Percentiles rank a stretch among this genome's conserved stretches.
These are phyloP conservation scores for Mallateleia sp. DNA, from an alignment of 2,888 invertebrate genomes.

Conservation along the genomic window DNA sequence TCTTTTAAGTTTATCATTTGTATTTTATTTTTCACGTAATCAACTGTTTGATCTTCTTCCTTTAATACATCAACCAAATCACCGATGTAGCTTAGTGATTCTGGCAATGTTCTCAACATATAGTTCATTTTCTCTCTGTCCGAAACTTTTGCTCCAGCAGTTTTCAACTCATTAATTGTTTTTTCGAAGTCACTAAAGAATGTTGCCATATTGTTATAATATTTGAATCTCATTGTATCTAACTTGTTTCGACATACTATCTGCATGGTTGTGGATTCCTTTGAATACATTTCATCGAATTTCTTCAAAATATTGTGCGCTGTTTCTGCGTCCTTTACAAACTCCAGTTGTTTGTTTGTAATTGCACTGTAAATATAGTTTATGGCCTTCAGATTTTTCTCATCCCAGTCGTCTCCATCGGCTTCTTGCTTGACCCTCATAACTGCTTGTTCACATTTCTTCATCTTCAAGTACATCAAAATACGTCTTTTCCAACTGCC, in stretches of 20 bases:
- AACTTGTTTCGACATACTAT: conserved; percentile 80
- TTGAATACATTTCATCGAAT: conserved; percentile 78
- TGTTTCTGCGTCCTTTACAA: conserved; percentile 69
- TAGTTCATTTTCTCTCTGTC: conserved; percentile 51
- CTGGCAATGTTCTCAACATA: conserved; percentile 37
- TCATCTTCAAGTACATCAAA: conserved; percentile 72
- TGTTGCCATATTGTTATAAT: conserved; percentile 15
- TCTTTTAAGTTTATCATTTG: conserved; percentile 58
- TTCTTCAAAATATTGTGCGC: conserved; percentile 79
- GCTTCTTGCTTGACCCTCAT: conserved; percentile 4
- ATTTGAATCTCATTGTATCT: conserved; percentile 78
- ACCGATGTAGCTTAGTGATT: conserved; percentile 27
- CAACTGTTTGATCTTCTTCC: conserved; percentile 79
- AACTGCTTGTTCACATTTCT: conserved; percentile 55
- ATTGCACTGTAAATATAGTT: conserved; percentile 76
- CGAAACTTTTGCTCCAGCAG: conserved; percentile 32
- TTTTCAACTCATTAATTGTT: conserved; percentile 40
- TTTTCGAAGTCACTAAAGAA: conserved; percentile 68
- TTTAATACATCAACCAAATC: conserved; percentile 67
- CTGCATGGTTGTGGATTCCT: conserved; percentile 80
- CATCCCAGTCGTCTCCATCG: conserved; percentile 72
- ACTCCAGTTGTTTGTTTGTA: conserved; percentile 76
- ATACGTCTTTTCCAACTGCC: conserved; percentile 79
- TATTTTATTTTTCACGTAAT: conserved; percentile 83
- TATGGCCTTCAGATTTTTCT: conserved; percentile 78